Evolutionary conservation across 2,113 vertebrate species (phyloP).

Genomic region (Etia nguti): DNA sequence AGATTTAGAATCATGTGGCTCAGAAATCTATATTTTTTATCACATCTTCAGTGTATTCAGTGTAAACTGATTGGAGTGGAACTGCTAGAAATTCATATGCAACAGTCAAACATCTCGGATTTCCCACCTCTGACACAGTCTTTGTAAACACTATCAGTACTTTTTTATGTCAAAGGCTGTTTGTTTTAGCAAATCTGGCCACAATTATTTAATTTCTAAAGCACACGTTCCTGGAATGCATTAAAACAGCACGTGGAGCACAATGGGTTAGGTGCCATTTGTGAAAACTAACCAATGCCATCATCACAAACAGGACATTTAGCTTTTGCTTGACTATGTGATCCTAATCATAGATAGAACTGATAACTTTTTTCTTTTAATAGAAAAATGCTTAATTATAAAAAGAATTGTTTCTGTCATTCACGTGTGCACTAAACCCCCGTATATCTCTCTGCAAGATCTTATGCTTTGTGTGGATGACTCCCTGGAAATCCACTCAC

Average conservation of each 20-base stretch:
- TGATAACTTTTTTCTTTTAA: background rate
- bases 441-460: background rate
- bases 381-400: background rate
- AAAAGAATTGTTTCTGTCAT: background rate
- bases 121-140: background rate
- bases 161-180: background rate
- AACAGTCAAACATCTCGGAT: background rate
- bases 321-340: background rate
- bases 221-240: background rate
- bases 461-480: background rate
- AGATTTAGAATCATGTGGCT: background rate
- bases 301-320: background rate
- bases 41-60: background rate
- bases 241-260: background rate
- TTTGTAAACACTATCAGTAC: background rate
- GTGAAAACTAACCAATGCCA: background rate
- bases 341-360: background rate
- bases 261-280: background rate
- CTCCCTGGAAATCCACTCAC: background rate
- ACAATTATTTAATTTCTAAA: background rate
- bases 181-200: background rate
- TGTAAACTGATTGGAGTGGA: background rate
- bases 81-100: background rate
- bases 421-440: background rate
- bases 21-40: background rate